Percentiles rank a stretch among this genome's conserved stretches.
Evolutionary conservation across 2,797 vertebrate genomes (phyloP).

Genomic region (Sternarchorhynchus goeldii): DNA sequence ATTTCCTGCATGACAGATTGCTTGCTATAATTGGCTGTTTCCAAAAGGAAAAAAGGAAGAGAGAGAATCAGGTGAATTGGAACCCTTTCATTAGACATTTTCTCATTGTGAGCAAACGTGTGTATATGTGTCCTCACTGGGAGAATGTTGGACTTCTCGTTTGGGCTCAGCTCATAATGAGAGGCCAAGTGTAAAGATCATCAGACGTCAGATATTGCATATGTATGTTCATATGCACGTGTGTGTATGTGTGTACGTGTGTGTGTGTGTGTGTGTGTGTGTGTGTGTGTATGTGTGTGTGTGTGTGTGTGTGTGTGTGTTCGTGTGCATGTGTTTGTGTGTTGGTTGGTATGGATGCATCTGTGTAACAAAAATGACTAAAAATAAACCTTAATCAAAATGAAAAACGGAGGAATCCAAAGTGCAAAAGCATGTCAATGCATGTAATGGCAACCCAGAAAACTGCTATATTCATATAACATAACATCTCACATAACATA

Average conservation of each 20-base stretch:
- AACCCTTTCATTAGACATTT: constrained; percentile 68
- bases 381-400: neutral
- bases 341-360: too few species aligned
- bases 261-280: too few species aligned
- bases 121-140: constrained; percentile 17
- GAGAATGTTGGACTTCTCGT: constrained; percentile 35
- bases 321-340: too few species aligned
- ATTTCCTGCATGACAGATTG: constrained; percentile 77
- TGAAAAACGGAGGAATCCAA: neutral
- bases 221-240: neutral
- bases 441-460: neutral
- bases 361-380: too few species aligned
- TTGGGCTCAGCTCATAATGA: constrained; percentile 44
- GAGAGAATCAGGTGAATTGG: constrained; percentile 71
- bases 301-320: too few species aligned
- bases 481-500: constrained; percentile 1
- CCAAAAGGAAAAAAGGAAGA: constrained; percentile 62
- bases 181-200: constrained; percentile 42
- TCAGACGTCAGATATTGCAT: constrained; percentile 29
- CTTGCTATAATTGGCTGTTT: constrained; percentile 74
- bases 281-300: too few species aligned
- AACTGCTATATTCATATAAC: neutral
- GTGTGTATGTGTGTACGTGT: constrained; percentile 15
- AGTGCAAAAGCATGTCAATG: constrained; percentile 4
- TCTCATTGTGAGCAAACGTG: constrained; percentile 32